Conservation (phyloP, 2,113 vertebrate genomes). For the Trogon surrucura region DNA sequence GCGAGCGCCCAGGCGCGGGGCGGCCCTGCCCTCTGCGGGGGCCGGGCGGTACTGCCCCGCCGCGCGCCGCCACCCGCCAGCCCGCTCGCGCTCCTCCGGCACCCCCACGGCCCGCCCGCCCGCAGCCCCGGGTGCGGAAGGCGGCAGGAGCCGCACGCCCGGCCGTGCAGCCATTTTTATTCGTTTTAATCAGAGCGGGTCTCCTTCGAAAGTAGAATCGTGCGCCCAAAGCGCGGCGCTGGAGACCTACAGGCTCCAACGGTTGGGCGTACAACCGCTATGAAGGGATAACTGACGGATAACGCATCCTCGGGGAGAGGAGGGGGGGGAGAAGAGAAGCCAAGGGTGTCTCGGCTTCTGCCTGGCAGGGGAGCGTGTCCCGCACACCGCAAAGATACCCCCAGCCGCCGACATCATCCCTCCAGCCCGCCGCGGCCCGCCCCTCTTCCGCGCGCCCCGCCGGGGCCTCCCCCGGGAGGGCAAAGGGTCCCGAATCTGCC, state of each 20-base stretch:
- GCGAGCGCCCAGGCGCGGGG: too few relatives aligned
- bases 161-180: neutral
- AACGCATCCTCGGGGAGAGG: neutral
- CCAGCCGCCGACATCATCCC: neutral
- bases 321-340: neutral
- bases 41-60: too few relatives aligned
- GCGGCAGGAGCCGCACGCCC: accelerated
- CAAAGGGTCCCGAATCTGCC: accelerated
- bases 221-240: neutral
- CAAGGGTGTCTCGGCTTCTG: accelerated
- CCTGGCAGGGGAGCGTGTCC: too few relatives aligned
- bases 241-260: neutral
- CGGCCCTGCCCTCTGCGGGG: too few relatives aligned
- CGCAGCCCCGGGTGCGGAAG: too few relatives aligned
- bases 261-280: neutral
- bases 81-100: too few relatives aligned
- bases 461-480: neutral
- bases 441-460: neutral
- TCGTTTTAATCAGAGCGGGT: neutral
- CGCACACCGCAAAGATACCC: too few relatives aligned
- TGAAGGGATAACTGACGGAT: neutral
- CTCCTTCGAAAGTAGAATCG: neutral
- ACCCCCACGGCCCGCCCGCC: too few relatives aligned
- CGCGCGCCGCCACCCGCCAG: too few relatives aligned
- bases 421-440: neutral